A percentile compares a stretch with the other conserved stretches of the same genome.
Evolutionary conservation across 2,113 vertebrate genomes (phyloP).

Genomic region (Etheostoma cragini): DNA sequence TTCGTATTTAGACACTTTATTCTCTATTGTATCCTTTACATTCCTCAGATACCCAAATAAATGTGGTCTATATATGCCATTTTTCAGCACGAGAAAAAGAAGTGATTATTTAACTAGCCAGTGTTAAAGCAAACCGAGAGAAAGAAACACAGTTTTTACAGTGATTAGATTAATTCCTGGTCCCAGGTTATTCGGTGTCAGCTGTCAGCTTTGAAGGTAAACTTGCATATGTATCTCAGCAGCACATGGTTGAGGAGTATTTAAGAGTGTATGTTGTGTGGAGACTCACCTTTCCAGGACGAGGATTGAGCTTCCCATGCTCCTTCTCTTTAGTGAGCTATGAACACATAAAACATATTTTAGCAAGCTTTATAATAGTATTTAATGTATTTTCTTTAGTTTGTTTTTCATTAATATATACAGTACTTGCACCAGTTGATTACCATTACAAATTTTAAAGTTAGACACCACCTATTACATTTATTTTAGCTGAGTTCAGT

Average conservation of each 20-base stretch:
- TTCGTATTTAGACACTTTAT: not conserved
- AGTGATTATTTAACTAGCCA: not conserved
- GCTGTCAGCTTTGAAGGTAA: not conserved
- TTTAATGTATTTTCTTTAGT: not conserved
- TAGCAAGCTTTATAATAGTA: not conserved
- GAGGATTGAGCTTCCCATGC: slow-evolving; percentile 89
- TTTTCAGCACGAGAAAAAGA: not conserved
- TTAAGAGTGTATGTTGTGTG: too few relatives aligned
- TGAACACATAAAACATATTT: slow-evolving; percentile 32
- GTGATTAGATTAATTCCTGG: not conserved
- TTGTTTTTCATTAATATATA: not conserved
- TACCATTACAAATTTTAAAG: not conserved
- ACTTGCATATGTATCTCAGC: not conserved
- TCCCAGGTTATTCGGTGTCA: not conserved
- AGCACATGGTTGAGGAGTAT: not conserved
- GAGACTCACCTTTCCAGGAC: slow-evolving; percentile 94
- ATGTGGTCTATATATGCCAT: not conserved
- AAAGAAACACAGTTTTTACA: not conserved
- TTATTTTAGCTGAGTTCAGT: not conserved
- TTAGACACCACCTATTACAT: not conserved
- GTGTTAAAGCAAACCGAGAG: not conserved
- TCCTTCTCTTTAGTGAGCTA: slow-evolving; percentile 87
- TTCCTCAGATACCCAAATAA: not conserved
- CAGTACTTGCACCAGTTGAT: not conserved
- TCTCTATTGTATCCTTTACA: not conserved